Percentiles rank a stretch among this genome's conserved stretches.
phyloP scores from a whole-genome alignment of 2,888 invertebrate species.

The Tetranychus piercei region DNA sequence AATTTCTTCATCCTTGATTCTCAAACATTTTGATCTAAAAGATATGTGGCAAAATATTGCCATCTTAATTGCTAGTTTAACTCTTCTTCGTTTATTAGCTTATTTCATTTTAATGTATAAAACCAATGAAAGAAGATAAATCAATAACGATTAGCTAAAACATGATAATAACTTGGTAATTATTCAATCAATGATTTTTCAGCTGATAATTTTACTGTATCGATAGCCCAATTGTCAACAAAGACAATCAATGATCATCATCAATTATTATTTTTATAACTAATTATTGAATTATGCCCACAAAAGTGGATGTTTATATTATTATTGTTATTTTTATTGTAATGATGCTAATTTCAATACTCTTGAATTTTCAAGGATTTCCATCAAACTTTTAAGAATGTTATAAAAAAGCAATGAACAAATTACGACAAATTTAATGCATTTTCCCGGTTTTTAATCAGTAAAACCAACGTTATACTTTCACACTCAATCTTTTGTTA shows the following conservation, averaged over 20 bases:
- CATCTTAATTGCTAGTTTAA: constrained; percentile 2
- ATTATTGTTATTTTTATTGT: too few relatives aligned
- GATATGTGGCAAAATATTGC: constrained; percentile 10
- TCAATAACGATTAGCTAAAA: background rate
- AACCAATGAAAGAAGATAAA: constrained; percentile 6
- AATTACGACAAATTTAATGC: background rate
- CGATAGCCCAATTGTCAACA: too few relatives aligned
- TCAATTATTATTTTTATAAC: too few relatives aligned
- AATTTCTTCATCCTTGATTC: background rate
- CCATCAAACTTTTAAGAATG: too few relatives aligned
- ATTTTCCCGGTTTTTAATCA: background rate
- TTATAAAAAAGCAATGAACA: too few relatives aligned
- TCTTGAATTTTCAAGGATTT: too few relatives aligned
- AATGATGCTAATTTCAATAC: too few relatives aligned
- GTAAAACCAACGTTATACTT: background rate
- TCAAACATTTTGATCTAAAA: constrained; percentile 4
- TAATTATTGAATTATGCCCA: too few relatives aligned
- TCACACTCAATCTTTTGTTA: background rate
- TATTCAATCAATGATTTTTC: background rate
- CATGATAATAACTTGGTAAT: background rate
- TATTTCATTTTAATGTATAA: constrained; percentile 20
- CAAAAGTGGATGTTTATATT: too few relatives aligned
- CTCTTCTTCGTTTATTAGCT: constrained; percentile 1
- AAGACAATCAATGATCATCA: too few relatives aligned
- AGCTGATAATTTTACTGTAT: background rate